These are phyloP conservation scores for Oxyteleia sp. DNA, from an alignment of 2,888 invertebrate genomes.

Conservation along the genomic window DNA sequence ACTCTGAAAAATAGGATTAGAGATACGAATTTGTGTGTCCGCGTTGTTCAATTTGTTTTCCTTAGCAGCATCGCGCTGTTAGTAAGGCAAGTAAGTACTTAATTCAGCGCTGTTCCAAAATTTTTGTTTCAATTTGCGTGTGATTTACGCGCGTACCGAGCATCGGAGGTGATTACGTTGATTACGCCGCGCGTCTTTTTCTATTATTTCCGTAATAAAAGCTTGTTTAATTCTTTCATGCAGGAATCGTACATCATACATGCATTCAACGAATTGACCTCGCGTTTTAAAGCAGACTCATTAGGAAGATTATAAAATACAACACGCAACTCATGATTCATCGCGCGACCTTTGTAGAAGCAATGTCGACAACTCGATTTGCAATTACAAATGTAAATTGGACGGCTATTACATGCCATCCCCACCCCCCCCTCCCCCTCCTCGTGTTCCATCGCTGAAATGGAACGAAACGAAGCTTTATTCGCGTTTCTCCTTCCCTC, in stretches of 20 bases:
- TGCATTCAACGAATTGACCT: conserved; percentile 68
- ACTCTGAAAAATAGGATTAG: conserved; percentile 37
- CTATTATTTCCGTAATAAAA: conserved; percentile 18
- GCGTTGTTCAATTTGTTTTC: conserved; percentile 44
- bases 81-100: background rate
- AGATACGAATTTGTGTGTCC: conserved; percentile 47
- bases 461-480: conserved; percentile 40
- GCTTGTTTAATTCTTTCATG: conserved; percentile 48
- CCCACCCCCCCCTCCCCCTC: no score
- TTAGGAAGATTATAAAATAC: conserved; percentile 66
- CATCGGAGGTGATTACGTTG: conserved; percentile 17
- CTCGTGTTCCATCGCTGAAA: conserved; percentile 29
- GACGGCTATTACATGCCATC: conserved; percentile 47
- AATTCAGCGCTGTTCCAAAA: background rate
- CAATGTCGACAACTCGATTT: conserved; percentile 69
- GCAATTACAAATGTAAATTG: conserved; percentile 69
- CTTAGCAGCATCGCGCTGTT: no score
- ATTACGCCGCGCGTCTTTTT: conserved; percentile 24
- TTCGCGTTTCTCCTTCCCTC: conserved; percentile 20
- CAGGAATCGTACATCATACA: conserved; percentile 26
- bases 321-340: conserved; percentile 72
- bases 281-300: conserved; percentile 60
- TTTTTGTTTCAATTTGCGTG: no score
- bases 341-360: conserved; percentile 63
- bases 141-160: background rate